phyloP scores from a whole-genome alignment of 2,113 vertebrate species.

The Megalops atlanticus region DNA sequence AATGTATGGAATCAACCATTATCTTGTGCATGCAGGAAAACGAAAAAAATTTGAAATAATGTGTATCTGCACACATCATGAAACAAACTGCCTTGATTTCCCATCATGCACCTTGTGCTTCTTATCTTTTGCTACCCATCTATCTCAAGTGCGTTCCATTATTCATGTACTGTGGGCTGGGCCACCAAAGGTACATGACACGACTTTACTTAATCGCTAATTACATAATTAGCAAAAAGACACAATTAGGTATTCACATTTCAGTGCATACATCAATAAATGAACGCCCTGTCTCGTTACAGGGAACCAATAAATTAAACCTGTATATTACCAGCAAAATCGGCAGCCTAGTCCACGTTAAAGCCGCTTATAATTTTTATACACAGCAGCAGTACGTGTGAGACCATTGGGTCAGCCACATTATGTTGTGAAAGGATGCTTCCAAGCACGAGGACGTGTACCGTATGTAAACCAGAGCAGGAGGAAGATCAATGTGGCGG shows the following conservation, averaged over 20 bases:
- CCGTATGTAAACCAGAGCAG: too few relatives aligned
- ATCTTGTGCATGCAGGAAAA: too few relatives aligned
- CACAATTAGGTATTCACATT: neutral
- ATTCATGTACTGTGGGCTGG: neutral
- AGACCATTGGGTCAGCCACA: too few relatives aligned
- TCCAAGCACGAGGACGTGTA: too few relatives aligned
- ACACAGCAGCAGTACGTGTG: too few relatives aligned
- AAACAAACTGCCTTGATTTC: too few relatives aligned
- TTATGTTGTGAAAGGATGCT: too few relatives aligned
- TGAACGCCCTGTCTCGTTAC: neutral
- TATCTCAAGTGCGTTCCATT: neutral
- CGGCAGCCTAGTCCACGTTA: neutral
- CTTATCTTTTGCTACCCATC: too few relatives aligned
- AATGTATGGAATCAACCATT: too few relatives aligned
- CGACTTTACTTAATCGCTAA: neutral
- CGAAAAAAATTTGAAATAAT: too few relatives aligned
- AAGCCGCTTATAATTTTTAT: neutral
- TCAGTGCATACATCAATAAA: neutral
- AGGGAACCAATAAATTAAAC: neutral
- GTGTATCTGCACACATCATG: too few relatives aligned
- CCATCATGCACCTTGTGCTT: too few relatives aligned
- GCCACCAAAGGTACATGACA: neutral
- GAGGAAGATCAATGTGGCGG: neutral
- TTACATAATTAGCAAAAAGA: neutral
- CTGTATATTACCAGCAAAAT: neutral